Percentiles rank a stretch among this genome's conserved stretches.
These are phyloP conservation scores for Acanthopagrus latus DNA, from an alignment of 2,797 vertebrate genomes.

Conservation along the genomic window DNA sequence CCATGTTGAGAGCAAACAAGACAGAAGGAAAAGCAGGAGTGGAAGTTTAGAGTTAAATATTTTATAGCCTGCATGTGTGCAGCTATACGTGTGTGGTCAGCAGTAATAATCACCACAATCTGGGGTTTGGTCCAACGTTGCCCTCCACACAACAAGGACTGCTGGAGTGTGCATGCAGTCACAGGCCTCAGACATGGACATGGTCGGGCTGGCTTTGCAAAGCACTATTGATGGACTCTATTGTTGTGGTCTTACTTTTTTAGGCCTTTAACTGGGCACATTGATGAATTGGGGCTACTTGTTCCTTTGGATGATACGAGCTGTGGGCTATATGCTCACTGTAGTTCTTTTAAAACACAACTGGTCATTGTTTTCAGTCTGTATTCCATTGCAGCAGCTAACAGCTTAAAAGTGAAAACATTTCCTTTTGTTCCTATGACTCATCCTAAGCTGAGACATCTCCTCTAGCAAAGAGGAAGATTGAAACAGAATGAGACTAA, in stretches of 20 bases:
- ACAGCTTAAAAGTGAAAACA: background rate
- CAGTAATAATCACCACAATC: conserved; percentile 73
- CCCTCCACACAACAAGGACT: conserved; percentile 52
- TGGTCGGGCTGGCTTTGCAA: conserved; percentile 26
- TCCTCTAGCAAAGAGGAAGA: background rate
- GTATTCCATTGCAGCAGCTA: background rate
- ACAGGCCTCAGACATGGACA: conserved; percentile 39
- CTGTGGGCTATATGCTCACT: background rate
- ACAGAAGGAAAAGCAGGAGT: conserved; percentile 56
- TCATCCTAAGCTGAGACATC: background rate
- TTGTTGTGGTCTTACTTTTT: conserved; percentile 57
- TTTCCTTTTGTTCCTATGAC: background rate
- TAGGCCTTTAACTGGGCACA: background rate
- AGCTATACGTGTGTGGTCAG: conserved; percentile 79
- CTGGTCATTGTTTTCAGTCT: background rate
- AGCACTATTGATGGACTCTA: conserved; percentile 42
- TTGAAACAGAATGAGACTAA: conserved; percentile 9
- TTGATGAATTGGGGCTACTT: background rate
- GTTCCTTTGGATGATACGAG: background rate
- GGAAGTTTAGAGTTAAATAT: conserved; percentile 66
- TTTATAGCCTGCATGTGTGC: conserved; percentile 77
- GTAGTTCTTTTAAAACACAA: background rate
- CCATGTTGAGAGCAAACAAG: conserved; percentile 75
- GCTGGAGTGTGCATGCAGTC: conserved; percentile 54
- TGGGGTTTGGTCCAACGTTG: conserved; percentile 67